These are phyloP conservation scores for Chelonus formosanus DNA, from an alignment of 2,888 invertebrate genomes.

Conservation along the genomic window DNA sequence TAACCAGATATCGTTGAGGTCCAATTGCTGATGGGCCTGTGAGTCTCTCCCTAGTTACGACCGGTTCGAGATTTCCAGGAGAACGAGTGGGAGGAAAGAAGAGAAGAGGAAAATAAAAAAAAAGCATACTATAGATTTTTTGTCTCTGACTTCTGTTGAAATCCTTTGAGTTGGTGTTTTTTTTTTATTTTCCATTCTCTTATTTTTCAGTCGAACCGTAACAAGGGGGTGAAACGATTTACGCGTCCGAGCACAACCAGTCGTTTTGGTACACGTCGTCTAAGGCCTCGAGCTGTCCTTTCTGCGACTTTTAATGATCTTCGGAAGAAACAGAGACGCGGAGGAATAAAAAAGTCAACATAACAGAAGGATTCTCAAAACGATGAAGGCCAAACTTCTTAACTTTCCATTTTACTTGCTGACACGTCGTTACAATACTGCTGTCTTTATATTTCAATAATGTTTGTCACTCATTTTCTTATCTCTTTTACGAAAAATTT, in stretches of 20 bases:
- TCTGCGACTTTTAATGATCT: conserved; percentile 38
- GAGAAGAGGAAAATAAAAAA: conserved; percentile 7
- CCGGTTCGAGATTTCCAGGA: conserved; percentile 55
- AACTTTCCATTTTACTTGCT: conserved; percentile 2
- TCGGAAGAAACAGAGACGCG: conserved; percentile 13
- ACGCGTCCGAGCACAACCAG: conserved; percentile 28
- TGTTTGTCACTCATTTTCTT: conserved; percentile 10
- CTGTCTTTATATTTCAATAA: neutral
- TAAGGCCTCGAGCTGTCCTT: conserved; percentile 29
- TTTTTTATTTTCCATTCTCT: conserved; percentile 18
- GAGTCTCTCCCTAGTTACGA: conserved; percentile 45
- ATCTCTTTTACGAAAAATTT: neutral
- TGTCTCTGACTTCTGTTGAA: conserved; percentile 12
- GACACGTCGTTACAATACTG: conserved; percentile 4
- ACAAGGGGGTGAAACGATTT: conserved; percentile 35
- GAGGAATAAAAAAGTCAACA: neutral
- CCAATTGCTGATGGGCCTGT: conserved; percentile 28
- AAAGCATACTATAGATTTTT: conserved; percentile 22
- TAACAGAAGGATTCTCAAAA: conserved; percentile 4
- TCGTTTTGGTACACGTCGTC: conserved; percentile 30
- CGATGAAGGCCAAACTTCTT: conserved; percentile 13
- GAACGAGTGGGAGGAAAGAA: conserved; percentile 27
- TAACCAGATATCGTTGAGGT: conserved; percentile 37
- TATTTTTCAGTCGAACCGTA: conserved; percentile 25
- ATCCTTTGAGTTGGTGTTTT: conserved; percentile 7